Evolutionary conservation across 2,888 invertebrate genomes (phyloP).

Genomic region (Coleophora deauratella): DNA sequence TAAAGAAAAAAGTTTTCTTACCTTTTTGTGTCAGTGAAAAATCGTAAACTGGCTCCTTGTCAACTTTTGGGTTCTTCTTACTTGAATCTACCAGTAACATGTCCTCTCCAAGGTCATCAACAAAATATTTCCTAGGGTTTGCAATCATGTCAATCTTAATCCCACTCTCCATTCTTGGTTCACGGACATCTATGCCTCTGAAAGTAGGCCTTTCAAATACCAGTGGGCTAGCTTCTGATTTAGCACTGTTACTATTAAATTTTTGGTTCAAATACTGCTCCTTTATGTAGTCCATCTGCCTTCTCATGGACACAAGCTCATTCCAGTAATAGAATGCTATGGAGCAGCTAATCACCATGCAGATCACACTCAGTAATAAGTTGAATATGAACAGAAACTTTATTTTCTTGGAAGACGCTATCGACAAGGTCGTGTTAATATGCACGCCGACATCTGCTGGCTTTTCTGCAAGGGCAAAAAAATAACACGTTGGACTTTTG

Average conservation of each 20-base stretch:
- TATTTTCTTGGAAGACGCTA: slow-evolving; percentile 69
- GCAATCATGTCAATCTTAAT: slow-evolving; percentile 26
- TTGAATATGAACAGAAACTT: slow-evolving; percentile 58
- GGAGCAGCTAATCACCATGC: slow-evolving; percentile 53
- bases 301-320: slow-evolving; percentile 53
- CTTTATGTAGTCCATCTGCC: slow-evolving; percentile 48
- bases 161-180: slow-evolving; percentile 32
- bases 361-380: slow-evolving; percentile 55
- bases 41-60: slow-evolving; percentile 32
- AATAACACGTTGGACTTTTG: slow-evolving; percentile 17
- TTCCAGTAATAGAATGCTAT: slow-evolving; percentile 63
- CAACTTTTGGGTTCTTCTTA: slow-evolving; percentile 43
- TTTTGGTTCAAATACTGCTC: slow-evolving; percentile 48
- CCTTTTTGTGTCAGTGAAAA: slow-evolving; percentile 45
- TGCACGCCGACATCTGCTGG: slow-evolving; percentile 61
- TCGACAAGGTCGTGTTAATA: slow-evolving; percentile 62
- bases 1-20: too few relatives aligned
- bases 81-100: slow-evolving; percentile 54
- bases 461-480: slow-evolving; percentile 45
- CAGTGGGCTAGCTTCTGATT: slow-evolving; percentile 39
- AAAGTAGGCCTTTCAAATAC: slow-evolving; percentile 28
- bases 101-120: slow-evolving; percentile 55
- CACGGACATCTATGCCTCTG: slow-evolving; percentile 30
- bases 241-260: slow-evolving; percentile 27
- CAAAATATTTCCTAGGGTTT: slow-evolving; percentile 43